phyloP scores from a whole-genome alignment of 92 coral and sea anemone species.

The Palythoa heliodiscus region DNA sequence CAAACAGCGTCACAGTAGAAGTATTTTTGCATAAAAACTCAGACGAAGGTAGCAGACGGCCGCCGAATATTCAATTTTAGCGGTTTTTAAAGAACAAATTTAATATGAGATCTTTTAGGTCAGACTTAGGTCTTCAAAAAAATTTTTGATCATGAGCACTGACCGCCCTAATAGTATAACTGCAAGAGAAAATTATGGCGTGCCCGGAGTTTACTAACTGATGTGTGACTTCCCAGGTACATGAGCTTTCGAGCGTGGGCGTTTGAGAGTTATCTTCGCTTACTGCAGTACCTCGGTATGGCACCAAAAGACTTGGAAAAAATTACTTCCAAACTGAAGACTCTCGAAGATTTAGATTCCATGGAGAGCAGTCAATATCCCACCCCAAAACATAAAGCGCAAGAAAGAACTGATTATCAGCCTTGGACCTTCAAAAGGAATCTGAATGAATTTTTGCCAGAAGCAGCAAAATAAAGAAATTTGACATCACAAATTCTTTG shows the following conservation, averaged over 20 bases:
- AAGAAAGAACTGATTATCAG: background rate
- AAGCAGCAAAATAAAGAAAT: background rate
- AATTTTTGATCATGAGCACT: too few species aligned
- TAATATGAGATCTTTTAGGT: too few species aligned
- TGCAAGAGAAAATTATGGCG: too few species aligned
- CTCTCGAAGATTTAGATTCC: slow-evolving; percentile 66
- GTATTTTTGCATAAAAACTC: too few species aligned
- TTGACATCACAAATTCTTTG: too few species aligned
- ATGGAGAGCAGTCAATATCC: slow-evolving; percentile 22
- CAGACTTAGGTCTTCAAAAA: too few species aligned
- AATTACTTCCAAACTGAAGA: slow-evolving; percentile 72
- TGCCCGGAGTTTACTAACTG: background rate
- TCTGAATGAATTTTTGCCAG: background rate
- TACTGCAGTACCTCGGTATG: slow-evolving; percentile 83
- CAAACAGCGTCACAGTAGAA: too few species aligned
- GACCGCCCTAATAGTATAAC: too few species aligned
- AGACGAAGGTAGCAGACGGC: too few species aligned
- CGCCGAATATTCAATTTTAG: too few species aligned
- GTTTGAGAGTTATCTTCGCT: slow-evolving; percentile 66
- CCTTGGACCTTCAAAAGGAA: background rate
- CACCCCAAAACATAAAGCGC: slow-evolving; percentile 6
- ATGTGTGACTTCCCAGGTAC: slow-evolving; percentile 55
- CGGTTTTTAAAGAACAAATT: too few species aligned
- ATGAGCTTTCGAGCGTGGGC: slow-evolving; percentile 89
- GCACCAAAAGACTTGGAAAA: slow-evolving; percentile 80